Percentiles rank a stretch among this genome's conserved stretches.
phyloP scores from a whole-genome alignment of 2,797 vertebrate species.

The Microchirus variegatus region DNA sequence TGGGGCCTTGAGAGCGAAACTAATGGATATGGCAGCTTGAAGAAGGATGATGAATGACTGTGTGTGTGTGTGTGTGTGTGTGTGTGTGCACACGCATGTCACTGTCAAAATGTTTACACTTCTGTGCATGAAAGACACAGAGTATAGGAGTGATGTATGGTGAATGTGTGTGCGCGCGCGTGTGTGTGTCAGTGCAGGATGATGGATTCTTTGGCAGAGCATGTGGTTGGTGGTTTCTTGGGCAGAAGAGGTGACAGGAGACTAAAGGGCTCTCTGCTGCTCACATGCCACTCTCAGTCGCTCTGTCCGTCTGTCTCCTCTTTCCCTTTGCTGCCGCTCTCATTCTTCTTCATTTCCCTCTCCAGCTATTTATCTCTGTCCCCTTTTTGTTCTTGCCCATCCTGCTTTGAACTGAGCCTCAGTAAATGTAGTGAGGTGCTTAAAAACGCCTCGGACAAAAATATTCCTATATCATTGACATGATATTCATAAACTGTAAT shows the following conservation, averaged over 20 bases:
- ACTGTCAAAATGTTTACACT: constrained; percentile 59
- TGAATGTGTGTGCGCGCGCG: constrained; percentile 26
- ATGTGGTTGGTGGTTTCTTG: constrained; percentile 64
- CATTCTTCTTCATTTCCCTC: constrained; percentile 13
- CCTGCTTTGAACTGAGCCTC: not conserved
- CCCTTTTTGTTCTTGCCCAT: constrained; percentile 9
- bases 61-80: constrained; percentile 3
- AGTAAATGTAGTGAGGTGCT: no score
- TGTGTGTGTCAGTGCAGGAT: constrained; percentile 43
- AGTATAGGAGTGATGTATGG: constrained; percentile 20
- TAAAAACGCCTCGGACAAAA: not conserved
- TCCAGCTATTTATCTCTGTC: constrained; percentile 12
- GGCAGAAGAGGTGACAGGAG: constrained; percentile 60
- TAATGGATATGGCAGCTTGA: constrained; percentile 76
- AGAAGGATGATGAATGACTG: constrained; percentile 72
- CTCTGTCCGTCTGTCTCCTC: constrained; percentile 22
- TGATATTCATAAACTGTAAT: not conserved
- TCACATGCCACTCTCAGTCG: constrained; percentile 51
- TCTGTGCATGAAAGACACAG: constrained; percentile 48
- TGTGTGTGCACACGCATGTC: not conserved
- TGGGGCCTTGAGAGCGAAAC: constrained; percentile 68
- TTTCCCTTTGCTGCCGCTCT: constrained; percentile 33
- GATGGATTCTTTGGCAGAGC: constrained; percentile 59
- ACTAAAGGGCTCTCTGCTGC: constrained; percentile 39
- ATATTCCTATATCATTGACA: not conserved